Evolutionary conservation across 2,113 vertebrate species (phyloP), one percentile per base, ranked within the genome.

Genomic region (Syngnathus scovelli): DNA sequence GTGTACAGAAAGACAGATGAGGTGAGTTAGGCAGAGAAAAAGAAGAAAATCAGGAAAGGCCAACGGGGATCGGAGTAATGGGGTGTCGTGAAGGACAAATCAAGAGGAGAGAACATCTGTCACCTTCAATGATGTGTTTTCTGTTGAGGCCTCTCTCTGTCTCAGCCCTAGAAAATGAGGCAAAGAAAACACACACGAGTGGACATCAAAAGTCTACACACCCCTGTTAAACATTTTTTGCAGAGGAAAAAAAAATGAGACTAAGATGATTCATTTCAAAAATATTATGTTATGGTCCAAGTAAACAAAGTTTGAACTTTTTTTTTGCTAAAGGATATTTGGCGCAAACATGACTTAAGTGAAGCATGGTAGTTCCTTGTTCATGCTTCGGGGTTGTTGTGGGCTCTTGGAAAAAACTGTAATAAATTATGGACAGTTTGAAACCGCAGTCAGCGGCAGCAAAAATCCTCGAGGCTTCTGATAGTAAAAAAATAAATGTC

Each of bases 91-190:
- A 84, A 85, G 82, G 86, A 80, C 74, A 82, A 75, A 67, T 67
- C 38, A 21, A 48, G 56, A 74, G 62, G 66, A 68, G 76, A 67
- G 19, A 46, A 72, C 76, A 81, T 74, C 64, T 68, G 73, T 81
- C 90, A 99, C 96, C 96, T 96, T 99, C 96, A 19, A 99, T 98
- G 67, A 99, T 98, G 83, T 99, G 96, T 72, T 98, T 99, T 69
- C 96, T 92, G 38, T 96, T 98, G 49, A 98, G 89, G 19, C 96
- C 96, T 87, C 95, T 88, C 80, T 98, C 96, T 0, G 96, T 98
- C 86, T 98, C 96, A 19, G 96, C 96, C 79, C 96, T 98, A 87
- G 54, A 86, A 81, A 36, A 72, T 16, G 21, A 68, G 49, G 33
- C 55, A 71, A 58, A 74, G 23, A 66, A 72, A n/a, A n/a, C n/a